Percentiles rank a stretch among this genome's conserved stretches.
phyloP scores from a whole-genome alignment of 2,113 vertebrate genomes.

The Haemorhous mexicanus region DNA sequence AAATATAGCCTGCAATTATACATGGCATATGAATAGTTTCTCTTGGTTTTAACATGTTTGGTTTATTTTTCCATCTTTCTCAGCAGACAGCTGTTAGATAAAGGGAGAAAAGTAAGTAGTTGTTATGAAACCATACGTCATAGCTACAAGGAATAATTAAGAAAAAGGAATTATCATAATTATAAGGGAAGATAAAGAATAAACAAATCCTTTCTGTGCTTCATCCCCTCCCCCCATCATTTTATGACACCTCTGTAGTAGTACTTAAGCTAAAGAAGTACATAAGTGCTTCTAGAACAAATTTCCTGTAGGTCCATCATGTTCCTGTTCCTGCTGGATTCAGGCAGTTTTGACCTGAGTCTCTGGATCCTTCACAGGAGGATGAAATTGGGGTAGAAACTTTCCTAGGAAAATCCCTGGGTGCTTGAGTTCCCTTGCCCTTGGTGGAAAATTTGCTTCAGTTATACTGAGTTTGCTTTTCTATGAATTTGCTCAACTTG shows the following conservation, averaged over 20 bases:
- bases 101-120: slow-evolving; percentile 53
- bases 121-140: slow-evolving; percentile 30
- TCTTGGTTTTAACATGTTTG: slow-evolving; percentile 12
- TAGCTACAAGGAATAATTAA: background rate
- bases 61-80: slow-evolving; percentile 42
- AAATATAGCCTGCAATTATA: slow-evolving; percentile 42
- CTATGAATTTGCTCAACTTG: background rate
- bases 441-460: background rate
- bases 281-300: background rate
- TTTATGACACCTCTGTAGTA: background rate
- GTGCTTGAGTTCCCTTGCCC: background rate
- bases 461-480: background rate
- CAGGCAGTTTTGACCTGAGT: background rate
- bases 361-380: rapidly evolving
- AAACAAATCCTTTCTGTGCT: background rate
- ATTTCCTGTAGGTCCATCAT: background rate
- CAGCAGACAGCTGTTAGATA: slow-evolving; percentile 55
- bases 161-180: background rate
- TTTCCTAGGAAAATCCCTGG: background rate
- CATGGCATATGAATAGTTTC: slow-evolving; percentile 14
- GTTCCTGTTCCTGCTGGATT: background rate
- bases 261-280: background rate
- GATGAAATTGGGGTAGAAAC: background rate
- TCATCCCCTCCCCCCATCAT: background rate
- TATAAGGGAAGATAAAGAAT: background rate